A percentile compares a stretch with the other conserved stretches of the same genome.
phyloP scores from a whole-genome alignment of 2,113 vertebrate genomes.

The Garra rufa region DNA sequence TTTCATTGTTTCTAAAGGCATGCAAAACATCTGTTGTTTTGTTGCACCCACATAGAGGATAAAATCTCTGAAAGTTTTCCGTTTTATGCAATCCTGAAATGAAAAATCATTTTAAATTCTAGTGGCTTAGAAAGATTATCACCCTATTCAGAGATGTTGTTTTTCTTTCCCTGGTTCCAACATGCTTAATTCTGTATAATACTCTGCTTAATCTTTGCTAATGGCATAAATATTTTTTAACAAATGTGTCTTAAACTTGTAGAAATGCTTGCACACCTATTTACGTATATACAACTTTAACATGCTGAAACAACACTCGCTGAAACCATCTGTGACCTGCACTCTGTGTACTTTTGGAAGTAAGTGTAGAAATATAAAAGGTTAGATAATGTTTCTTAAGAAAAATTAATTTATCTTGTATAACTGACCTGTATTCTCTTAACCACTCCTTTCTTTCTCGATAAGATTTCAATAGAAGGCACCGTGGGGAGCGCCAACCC shows the following conservation, averaged over 20 bases:
- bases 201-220: not conserved
- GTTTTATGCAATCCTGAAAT: slow-evolving; percentile 57
- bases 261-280: not conserved
- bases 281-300: not conserved
- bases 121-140: not conserved
- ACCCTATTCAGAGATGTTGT: not conserved
- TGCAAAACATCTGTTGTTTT: slow-evolving; percentile 32
- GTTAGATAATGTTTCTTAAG: not conserved
- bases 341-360: not conserved
- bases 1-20: not conserved
- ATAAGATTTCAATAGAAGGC: not conserved
- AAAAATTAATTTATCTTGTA: not conserved
- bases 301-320: not conserved
- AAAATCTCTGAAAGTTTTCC: slow-evolving; percentile 41
- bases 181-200: not conserved
- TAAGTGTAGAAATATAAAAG: not conserved
- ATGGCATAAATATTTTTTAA: not conserved
- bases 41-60: slow-evolving; percentile 49
- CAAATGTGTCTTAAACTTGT: not conserved
- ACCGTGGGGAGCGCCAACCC: not conserved
- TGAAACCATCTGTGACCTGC: not conserved
- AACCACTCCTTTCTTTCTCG: not conserved
- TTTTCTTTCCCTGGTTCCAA: not conserved
- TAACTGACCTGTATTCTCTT: not conserved
- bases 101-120: slow-evolving; percentile 59